Evolutionary conservation across 2,113 vertebrate species (phyloP).

Genomic region (Penelope pileata): DNA sequence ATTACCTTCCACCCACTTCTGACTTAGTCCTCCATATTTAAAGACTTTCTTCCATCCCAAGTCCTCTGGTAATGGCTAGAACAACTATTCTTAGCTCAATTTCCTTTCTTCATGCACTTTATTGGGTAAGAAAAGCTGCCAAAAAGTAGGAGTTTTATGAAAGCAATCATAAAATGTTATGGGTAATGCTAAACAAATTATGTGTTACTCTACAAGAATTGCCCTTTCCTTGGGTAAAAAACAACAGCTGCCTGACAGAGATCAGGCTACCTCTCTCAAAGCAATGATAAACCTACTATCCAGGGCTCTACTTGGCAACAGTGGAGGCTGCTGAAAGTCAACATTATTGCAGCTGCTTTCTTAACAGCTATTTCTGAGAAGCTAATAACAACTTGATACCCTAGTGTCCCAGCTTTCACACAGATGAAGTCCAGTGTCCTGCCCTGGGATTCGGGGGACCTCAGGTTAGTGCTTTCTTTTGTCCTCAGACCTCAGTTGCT

Average conservation of each 20-base stretch:
- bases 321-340: neutral
- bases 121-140: constrained; percentile 42
- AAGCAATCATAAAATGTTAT: constrained; percentile 56
- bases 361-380: neutral
- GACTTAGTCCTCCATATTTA: neutral
- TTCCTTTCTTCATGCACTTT: constrained; percentile 27
- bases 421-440: neutral
- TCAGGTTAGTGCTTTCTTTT: neutral
- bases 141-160: constrained; percentile 59
- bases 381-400: neutral
- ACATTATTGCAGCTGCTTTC: neutral
- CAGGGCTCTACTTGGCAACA: neutral
- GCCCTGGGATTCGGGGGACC: neutral
- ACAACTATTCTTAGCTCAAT: constrained; percentile 19
- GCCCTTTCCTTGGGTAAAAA: constrained; percentile 9
- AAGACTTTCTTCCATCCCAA: neutral
- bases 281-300: neutral
- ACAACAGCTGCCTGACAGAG: constrained; percentile 9
- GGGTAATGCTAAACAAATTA: constrained; percentile 59
- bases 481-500: neutral
- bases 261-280: constrained; percentile 23
- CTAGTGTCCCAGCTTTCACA: neutral
- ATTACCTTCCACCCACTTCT: constrained; percentile 22
- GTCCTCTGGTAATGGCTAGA: neutral
- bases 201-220: constrained; percentile 34